Conservation (phyloP, 2,888 invertebrate genomes). For the Drosophila paracracens region DNA sequence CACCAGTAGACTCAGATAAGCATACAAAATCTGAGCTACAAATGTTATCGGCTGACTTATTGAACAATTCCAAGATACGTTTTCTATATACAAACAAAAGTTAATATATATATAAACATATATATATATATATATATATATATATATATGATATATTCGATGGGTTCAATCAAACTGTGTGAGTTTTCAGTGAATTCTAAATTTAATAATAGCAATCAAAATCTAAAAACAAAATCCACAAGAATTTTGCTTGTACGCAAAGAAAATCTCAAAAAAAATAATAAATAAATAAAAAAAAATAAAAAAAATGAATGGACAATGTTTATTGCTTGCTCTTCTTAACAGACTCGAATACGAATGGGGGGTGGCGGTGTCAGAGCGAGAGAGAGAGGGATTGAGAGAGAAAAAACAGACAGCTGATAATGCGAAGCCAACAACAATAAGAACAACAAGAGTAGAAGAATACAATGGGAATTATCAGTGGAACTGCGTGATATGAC, state of each 20-base stretch:
- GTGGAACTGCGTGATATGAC: conserved; percentile 79
- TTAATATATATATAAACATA: no score
- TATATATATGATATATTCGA: not conserved
- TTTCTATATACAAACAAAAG: not conserved
- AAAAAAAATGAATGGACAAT: conserved; percentile 24
- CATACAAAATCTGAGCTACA: not conserved
- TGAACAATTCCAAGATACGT: not conserved
- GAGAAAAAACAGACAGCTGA: conserved; percentile 50
- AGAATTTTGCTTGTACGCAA: conserved; percentile 35
- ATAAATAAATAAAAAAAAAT: no score
- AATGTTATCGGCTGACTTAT: not conserved
- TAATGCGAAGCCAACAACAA: conserved; percentile 53
- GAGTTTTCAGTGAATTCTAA: conserved; percentile 58
- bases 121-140: not conserved
- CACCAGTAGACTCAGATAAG: not conserved
- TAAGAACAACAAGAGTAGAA: conserved; percentile 52
- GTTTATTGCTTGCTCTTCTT: conserved; percentile 15
- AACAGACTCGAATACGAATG: conserved; percentile 16
- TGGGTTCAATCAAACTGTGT: conserved; percentile 20
- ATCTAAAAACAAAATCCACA: conserved; percentile 14
- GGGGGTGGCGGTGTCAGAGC: not conserved
- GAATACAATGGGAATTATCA: conserved; percentile 78
- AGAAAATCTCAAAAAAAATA: conserved; percentile 38
- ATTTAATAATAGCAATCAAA: conserved; percentile 48
- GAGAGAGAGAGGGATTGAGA: not conserved